A percentile compares a stretch with the other conserved stretches of the same genome.
Conservation (phyloP, 2,797 vertebrate genomes). For the Oophaga sylvatica region DNA sequence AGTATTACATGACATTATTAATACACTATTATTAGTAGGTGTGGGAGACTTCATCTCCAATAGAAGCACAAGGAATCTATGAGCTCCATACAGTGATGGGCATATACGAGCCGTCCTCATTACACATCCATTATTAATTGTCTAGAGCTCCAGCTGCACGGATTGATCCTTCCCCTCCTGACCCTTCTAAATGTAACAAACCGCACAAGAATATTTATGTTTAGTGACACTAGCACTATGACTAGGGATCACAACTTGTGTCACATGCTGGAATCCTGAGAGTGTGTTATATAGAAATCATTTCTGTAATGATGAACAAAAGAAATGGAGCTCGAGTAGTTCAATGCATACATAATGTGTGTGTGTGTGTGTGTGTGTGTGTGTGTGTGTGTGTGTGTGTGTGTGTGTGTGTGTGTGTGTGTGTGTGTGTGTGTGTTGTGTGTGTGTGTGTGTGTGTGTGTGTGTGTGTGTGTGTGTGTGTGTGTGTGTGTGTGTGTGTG, state of each 20-base stretch:
- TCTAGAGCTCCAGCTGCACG: constrained; percentile 60
- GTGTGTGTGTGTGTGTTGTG: too few relatives aligned
- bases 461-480: too few relatives aligned
- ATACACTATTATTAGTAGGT: background rate
- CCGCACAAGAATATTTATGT: constrained; percentile 43
- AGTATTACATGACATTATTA: background rate
- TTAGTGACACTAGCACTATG: background rate
- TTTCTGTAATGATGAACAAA: too few relatives aligned
- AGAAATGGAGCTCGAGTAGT: too few relatives aligned
- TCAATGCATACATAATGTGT: too few relatives aligned
- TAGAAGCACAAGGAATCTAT: constrained; percentile 25
- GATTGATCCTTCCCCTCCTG: constrained; percentile 61
- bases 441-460: too few relatives aligned
- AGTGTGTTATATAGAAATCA: too few relatives aligned
- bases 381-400: too few relatives aligned
- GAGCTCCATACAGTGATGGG: background rate
- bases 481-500: too few relatives aligned
- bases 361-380: too few relatives aligned
- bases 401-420: too few relatives aligned
- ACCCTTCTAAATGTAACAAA: constrained; percentile 56
- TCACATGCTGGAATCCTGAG: background rate
- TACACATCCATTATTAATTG: constrained; percentile 66
- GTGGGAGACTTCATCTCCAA: background rate
- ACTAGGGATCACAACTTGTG: background rate
- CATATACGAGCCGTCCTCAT: background rate